Percentiles rank a stretch among this genome's conserved stretches.
Conservation (phyloP, 1,140 invertebrate species). For the Diploscapter pachys region DNA sequence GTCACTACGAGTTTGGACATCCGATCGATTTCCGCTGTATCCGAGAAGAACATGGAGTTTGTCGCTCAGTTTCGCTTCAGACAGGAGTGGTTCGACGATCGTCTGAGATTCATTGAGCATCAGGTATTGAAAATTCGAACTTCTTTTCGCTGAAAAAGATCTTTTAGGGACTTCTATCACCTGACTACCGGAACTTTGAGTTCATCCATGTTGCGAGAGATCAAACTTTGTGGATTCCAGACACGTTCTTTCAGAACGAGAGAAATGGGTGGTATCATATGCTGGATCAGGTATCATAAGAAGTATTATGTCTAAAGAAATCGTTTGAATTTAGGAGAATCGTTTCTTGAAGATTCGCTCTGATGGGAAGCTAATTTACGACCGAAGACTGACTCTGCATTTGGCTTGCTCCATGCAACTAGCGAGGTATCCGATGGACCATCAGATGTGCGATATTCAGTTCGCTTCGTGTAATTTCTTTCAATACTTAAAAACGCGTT, state of each 20-base stretch:
- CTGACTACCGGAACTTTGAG: constrained; percentile 65
- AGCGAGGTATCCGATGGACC: constrained; percentile 40
- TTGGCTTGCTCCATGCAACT: constrained; percentile 43
- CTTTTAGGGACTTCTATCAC: constrained; percentile 13
- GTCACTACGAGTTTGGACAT: constrained; percentile 49
- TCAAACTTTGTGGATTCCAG: constrained; percentile 85
- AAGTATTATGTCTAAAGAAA: not conserved
- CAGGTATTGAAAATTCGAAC: constrained; percentile 1
- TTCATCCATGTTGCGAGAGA: constrained; percentile 82
- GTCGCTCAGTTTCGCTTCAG: constrained; percentile 58
- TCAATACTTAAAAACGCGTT: constrained; percentile 3
- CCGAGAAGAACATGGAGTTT: constrained; percentile 57
- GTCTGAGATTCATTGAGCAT: constrained; percentile 44
- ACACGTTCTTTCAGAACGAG: constrained; percentile 92
- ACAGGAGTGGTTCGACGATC: constrained; percentile 56
- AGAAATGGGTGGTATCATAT: constrained; percentile 69
- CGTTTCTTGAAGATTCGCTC: constrained; percentile 40
- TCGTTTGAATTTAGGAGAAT: constrained; percentile 34
- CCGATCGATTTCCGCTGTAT: constrained; percentile 55
- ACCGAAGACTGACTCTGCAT: constrained; percentile 39
- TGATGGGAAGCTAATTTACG: constrained; percentile 42
- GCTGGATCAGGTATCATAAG: constrained; percentile 33
- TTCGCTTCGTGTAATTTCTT: constrained; percentile 42
- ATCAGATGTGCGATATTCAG: constrained; percentile 40
- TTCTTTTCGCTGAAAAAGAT: not conserved